Evolutionary conservation across 2,113 vertebrate genomes (phyloP).

Genomic region (Antigone vipio): DNA sequence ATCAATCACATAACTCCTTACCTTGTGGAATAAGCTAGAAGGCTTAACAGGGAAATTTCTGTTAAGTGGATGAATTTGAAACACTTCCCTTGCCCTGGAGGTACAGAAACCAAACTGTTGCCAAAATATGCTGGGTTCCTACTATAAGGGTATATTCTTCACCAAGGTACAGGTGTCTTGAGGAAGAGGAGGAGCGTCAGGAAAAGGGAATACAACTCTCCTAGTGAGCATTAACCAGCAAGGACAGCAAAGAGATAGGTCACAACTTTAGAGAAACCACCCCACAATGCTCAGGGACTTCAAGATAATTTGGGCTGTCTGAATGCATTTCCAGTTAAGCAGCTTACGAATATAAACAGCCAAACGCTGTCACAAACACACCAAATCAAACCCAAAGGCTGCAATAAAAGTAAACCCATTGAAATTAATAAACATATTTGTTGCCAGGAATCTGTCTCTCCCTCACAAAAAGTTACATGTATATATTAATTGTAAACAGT

Average conservation of each 20-base stretch:
- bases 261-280: neutral
- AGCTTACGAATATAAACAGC: neutral
- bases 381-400: neutral
- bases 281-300: neutral
- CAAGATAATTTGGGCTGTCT: neutral
- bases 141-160: fast-evolving
- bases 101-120: neutral
- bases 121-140: neutral
- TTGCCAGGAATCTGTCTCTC: neutral
- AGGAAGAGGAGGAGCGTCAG: neutral
- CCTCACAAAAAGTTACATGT: neutral
- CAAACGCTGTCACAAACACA: neutral
- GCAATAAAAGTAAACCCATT: neutral
- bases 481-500: neutral
- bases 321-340: neutral
- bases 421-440: neutral
- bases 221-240: neutral
- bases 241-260: neutral
- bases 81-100: neutral
- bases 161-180: neutral
- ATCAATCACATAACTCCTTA: neutral
- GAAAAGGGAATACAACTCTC: neutral
- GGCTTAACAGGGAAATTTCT: no score
- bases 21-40: neutral
- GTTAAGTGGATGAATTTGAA: neutral